Percentiles rank a stretch among this genome's conserved stretches.
Evolutionary conservation across 1,140 invertebrate genomes (phyloP).

Genomic region (Stegodyphus dumicola): DNA sequence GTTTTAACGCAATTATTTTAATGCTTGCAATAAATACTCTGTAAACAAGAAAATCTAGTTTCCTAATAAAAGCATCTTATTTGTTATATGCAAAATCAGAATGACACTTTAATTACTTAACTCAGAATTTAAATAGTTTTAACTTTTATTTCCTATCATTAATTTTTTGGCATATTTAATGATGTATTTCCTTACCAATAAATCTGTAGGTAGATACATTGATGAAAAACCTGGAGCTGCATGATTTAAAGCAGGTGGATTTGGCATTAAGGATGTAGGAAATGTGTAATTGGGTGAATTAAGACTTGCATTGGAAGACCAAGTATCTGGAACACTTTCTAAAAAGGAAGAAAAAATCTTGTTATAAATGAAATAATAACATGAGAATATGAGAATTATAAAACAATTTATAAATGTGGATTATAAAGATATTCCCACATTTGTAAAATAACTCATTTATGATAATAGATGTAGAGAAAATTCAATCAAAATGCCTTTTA

Average conservation of each 20-base stretch:
- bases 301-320: slow-evolving; percentile 56
- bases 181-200: slow-evolving; percentile 9
- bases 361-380: too few relatives aligned
- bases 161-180: too few relatives aligned
- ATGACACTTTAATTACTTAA: background rate
- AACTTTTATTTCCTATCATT: background rate
- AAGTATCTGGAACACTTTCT: slow-evolving; percentile 56
- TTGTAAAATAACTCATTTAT: too few relatives aligned
- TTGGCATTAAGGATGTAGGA: slow-evolving; percentile 43
- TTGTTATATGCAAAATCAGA: background rate
- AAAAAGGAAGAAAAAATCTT: background rate
- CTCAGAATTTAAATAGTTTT: background rate
- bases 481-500: too few relatives aligned
- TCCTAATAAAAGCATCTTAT: too few relatives aligned
- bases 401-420: too few relatives aligned
- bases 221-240: slow-evolving; percentile 20
- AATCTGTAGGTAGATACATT: slow-evolving; percentile 49
- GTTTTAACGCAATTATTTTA: too few relatives aligned
- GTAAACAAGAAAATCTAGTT: too few relatives aligned
- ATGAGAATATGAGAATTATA: too few relatives aligned
- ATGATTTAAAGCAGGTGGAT: slow-evolving; percentile 39
- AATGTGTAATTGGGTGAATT: slow-evolving; percentile 41
- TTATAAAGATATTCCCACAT: too few relatives aligned
- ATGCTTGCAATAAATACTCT: too few relatives aligned
- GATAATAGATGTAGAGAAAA: too few relatives aligned